Base-by-base conservation (phyloP, 2,888 invertebrate genomes). In the Conistra vaccinii region DNA sequence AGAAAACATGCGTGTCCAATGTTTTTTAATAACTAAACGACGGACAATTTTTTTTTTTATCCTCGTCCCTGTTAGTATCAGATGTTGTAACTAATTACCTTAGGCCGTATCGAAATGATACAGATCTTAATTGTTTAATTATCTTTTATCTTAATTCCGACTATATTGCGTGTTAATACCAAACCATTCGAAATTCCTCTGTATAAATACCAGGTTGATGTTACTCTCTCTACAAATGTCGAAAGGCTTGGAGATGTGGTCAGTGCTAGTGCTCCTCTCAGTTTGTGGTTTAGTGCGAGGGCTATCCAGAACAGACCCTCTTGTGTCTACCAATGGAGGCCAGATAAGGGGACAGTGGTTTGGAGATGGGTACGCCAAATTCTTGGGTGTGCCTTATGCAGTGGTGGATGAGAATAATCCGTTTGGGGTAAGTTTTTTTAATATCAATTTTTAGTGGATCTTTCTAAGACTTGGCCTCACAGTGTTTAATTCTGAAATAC, bases 341-440 rank as follows among this genome's bases (percentile, higher is more conserved):
- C 53, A 26, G 17, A 67, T 82, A 35, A 65, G 29, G 42, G 74
- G 81, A 10, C 20, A 67, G 20, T 65, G 35, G 4, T 75, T 76
- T 75, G 78, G 83, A 39, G 69, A 85, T 60, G 86, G 69, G 10
- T 78, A 78, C 65, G 65, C 51, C 9, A 70, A 75, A 62, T 84
- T 77, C 26, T 68, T 85, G 23, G 83, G 86, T 2, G 61, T 84
- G 2, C 83, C 83, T 7, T 84, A 85, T 20, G 83, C 71, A 0
- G 61, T 68, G 3, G 73, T 84, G 5, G 73, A 82, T 62, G 73
- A 68, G 5, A 48, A 73, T n/a, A 76, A 83, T 66, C 85, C 83
- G 2, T 84, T 84, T 73, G 83, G 83, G 65, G 83, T 84, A 60
- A 85, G 67, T 7, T 6, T 53, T 6, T 51, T 48, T 51, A 12